Evolutionary conservation across 2,797 vertebrate genomes (phyloP).

Genomic region (Sebastes glaucus): DNA sequence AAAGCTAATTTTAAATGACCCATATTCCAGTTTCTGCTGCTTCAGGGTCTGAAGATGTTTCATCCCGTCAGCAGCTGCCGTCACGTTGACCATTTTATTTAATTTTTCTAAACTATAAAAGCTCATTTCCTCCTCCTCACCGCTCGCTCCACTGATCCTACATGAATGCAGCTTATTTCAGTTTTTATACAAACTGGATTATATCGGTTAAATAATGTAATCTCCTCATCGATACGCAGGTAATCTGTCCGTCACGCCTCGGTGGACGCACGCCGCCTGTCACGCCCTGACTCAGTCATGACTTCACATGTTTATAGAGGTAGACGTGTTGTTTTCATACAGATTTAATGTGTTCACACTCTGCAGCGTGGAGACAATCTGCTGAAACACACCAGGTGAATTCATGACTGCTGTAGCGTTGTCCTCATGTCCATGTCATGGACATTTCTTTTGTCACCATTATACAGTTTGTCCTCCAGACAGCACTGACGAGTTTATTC

Average conservation of each 20-base stretch:
- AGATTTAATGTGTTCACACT: neutral
- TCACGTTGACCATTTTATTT: neutral
- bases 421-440: neutral
- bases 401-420: neutral
- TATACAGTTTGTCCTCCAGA: neutral
- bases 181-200: neutral
- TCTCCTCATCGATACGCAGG: neutral
- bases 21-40: conserved; percentile 10
- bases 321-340: neutral
- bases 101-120: neutral
- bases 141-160: accelerated
- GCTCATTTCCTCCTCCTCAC: neutral
- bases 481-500: neutral
- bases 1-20: conserved; percentile 27
- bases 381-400: neutral
- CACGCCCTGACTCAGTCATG: neutral
- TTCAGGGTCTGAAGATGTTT: neutral
- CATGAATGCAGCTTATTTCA: neutral
- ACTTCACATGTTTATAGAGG: neutral
- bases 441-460: no score
- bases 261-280: neutral
- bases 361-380: neutral
- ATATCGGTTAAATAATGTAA: neutral
- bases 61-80: neutral
- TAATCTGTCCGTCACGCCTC: neutral